These are phyloP conservation scores for Leuciscus idus DNA, from an alignment of 2,113 vertebrate genomes.

Conservation along the genomic window DNA sequence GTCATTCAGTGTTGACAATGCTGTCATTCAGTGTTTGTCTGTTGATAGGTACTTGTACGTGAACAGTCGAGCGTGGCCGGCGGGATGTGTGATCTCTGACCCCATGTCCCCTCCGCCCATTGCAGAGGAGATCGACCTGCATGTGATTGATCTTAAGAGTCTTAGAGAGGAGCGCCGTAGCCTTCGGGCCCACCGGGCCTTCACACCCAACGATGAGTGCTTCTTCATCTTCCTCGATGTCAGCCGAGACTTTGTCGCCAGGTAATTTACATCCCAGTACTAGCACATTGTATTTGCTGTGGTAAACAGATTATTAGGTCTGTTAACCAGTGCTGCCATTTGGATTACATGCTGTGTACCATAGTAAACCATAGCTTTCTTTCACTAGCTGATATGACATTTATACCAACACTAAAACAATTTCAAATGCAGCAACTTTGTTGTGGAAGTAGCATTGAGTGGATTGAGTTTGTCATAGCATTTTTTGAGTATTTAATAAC, in stretches of 20 bases:
- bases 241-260: conserved; percentile 95
- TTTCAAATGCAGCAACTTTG: not conserved
- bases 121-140: conserved; percentile 93
- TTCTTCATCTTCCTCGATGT: conserved; percentile 98
- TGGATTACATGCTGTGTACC: not conserved
- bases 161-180: conserved; percentile 90
- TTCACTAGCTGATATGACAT: not conserved
- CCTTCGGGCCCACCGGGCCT: conserved; percentile 89
- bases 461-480: not conserved
- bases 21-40: not conserved
- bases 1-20: not conserved
- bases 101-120: conserved; percentile 95
- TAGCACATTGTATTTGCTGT: not conserved
- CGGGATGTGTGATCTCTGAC: conserved; percentile 87
- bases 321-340: not conserved
- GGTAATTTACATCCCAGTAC: conserved; percentile 72
- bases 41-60: conserved; percentile 90
- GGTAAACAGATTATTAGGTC: not conserved
- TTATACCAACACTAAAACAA: not conserved
- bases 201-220: conserved; percentile 93
- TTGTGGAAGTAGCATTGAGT: not conserved
- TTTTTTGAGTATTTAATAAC: not conserved
- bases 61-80: conserved; percentile 94
- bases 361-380: not conserved
- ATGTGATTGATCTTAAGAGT: conserved; percentile 93